Base-by-base conservation (phyloP, 2,888 invertebrate species). In the Caenorhabditis sp. region DNA sequence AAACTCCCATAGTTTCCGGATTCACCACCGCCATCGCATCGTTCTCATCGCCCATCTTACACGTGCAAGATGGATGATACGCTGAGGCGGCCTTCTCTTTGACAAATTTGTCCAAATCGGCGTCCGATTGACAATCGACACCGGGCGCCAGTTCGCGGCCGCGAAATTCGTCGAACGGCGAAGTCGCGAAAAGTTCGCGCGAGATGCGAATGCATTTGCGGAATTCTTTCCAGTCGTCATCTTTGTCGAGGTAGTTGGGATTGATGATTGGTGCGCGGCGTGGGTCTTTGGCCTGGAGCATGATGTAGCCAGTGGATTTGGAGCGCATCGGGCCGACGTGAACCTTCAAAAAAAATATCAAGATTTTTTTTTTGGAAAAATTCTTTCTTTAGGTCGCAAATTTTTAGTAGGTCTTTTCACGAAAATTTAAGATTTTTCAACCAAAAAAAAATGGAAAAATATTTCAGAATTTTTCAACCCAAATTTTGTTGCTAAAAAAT, bases 201-300 rank as follows among this genome's bases (percentile, higher is more conserved):
- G 86, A 81, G 8, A 86, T 23, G 14, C 81, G 69, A 23, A 84
- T 83, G 50, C 81, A 81, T 10, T 61, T 68, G 10, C 76, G 75
- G 77, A 88, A 85, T 58, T 86, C 84, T 49, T 72, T 66, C 73
- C 82, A 80, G 60, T 87, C 86, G 12, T 84, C 77, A 49, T 85
- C 84, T 54, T 83, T 72, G n/a, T 73, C 66, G 76, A 95, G 93
- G 88, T 97, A 97, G 86, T 95, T 94, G 1, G 97, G 94, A 88
- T 97, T 92, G 88, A 97, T 94, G 31, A 93, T 88, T 0, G 95
- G 95, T 88, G 92, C 92, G 62, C 93, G 92, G 26, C 91, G 89
- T 0, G 94, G 93, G 89, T 95, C 93, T 0, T 90, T 89, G 69
- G 92, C 93, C 65, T 91, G 91, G 24, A 97, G 89, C 79, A 92